Percentiles rank a stretch among this genome's conserved stretches.
Conservation (phyloP, 2,888 invertebrate species). For the Thereva nobilitata region DNA sequence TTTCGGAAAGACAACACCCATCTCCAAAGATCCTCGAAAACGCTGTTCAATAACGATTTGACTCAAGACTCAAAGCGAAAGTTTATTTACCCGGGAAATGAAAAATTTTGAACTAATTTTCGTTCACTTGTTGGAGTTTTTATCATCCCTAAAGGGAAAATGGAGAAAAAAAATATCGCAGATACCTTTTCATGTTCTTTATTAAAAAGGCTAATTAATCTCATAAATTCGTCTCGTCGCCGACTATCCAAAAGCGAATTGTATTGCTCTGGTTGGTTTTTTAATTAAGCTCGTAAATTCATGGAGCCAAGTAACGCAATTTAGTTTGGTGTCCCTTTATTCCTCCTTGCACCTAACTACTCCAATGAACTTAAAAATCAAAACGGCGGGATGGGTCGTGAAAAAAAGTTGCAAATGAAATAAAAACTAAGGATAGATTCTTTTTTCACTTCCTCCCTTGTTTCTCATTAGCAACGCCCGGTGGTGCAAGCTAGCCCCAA, state of each 20-base stretch:
- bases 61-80: constrained; percentile 13
- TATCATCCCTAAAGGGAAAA: neutral
- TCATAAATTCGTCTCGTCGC: constrained; percentile 35
- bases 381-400: constrained; percentile 16
- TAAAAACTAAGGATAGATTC: constrained; percentile 32
- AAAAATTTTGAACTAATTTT: neutral
- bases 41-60: neutral
- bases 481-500: too few species aligned
- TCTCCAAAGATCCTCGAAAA: too few species aligned
- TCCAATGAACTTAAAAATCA: constrained; percentile 36
- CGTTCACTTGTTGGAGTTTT: neutral
- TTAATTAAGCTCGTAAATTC: constrained; percentile 45
- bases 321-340: constrained; percentile 35
- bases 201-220: constrained; percentile 34
- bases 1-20: too few species aligned
- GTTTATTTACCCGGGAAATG: neutral
- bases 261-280: constrained; percentile 35
- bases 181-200: constrained; percentile 21
- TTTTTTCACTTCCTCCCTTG: constrained; percentile 32
- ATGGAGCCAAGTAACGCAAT: constrained; percentile 44
- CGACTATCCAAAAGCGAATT: constrained; percentile 29
- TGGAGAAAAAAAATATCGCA: neutral
- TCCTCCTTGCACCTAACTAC: constrained; percentile 29
- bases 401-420: constrained; percentile 29
- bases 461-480: constrained; percentile 37